phyloP scores from a whole-genome alignment of 2,888 invertebrate genomes.

The Hypomecis punctinalis region DNA sequence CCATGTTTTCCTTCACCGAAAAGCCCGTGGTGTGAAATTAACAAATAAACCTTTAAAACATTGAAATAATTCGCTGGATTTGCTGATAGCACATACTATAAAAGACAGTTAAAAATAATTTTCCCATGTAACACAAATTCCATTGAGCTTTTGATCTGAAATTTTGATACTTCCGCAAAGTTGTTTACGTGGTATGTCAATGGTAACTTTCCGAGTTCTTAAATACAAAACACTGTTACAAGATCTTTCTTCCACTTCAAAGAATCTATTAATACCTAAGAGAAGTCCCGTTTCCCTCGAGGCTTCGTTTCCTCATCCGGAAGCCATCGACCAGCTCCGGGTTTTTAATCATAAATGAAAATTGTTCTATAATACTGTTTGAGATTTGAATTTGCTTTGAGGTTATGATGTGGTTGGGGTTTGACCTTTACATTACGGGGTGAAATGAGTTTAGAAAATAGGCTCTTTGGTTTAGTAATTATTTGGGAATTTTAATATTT shows the following conservation, averaged over 20 bases:
- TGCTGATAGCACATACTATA: too few species aligned
- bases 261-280: slow-evolving; percentile 40
- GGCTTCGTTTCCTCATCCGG: slow-evolving; percentile 66
- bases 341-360: slow-evolving; percentile 72
- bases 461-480: neutral
- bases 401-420: slow-evolving; percentile 27
- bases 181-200: neutral
- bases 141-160: too few species aligned
- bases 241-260: slow-evolving; percentile 25
- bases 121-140: too few species aligned
- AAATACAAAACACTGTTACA: slow-evolving; percentile 21
- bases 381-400: slow-evolving; percentile 40
- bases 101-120: too few species aligned
- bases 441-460: slow-evolving; percentile 10
- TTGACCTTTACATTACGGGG: slow-evolving; percentile 23
- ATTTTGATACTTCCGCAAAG: neutral
- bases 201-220: slow-evolving; percentile 3
- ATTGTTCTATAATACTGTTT: slow-evolving; percentile 51
- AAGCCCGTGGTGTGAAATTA: too few species aligned
- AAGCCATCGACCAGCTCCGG: slow-evolving; percentile 62
- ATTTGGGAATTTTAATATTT: neutral
- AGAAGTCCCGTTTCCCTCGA: slow-evolving; percentile 62
- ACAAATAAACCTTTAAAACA: too few species aligned
- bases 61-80: too few species aligned
- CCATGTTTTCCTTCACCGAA: too few species aligned